Conservation (phyloP, 2,797 vertebrate species). For the Cyprinella venusta region DNA sequence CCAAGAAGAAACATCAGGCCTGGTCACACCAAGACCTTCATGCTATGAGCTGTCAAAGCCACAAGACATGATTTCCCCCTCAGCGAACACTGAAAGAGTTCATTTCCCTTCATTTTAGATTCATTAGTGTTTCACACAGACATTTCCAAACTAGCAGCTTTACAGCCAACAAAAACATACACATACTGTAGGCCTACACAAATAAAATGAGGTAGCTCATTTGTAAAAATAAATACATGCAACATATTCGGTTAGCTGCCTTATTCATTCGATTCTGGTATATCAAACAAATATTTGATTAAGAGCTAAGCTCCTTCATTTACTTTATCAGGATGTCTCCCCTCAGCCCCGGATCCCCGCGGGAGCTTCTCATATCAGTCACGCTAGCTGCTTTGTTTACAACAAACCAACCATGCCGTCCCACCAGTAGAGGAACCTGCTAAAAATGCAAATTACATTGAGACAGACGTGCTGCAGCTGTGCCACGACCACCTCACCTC, state of each 20-base stretch:
- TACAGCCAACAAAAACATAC: slow-evolving; percentile 7
- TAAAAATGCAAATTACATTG: slow-evolving; percentile 61
- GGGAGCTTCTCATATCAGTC: slow-evolving; percentile 50
- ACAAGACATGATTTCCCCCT: not conserved
- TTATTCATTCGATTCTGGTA: not conserved
- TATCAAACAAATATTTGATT: slow-evolving; percentile 47
- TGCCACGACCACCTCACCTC: slow-evolving; percentile 37
- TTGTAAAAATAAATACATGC: not conserved
- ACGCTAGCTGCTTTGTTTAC: slow-evolving; percentile 57
- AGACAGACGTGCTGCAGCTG: slow-evolving; percentile 51
- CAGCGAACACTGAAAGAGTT: not conserved
- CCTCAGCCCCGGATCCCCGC: slow-evolving; percentile 21
- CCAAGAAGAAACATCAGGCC: not conserved
- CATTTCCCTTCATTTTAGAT: slow-evolving; percentile 8
- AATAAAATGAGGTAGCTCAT: not conserved
- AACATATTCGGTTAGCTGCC: not conserved
- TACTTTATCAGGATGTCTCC: slow-evolving; percentile 38
- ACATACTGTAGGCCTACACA: not conserved
- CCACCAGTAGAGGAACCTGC: slow-evolving; percentile 48
- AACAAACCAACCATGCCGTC: not conserved
- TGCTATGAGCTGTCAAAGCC: not conserved
- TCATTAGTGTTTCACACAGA: slow-evolving; percentile 11
- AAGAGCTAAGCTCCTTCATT: slow-evolving; percentile 29
- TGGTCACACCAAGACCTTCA: not conserved
- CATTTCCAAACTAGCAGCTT: not conserved